Percentiles rank a stretch among this genome's conserved stretches.
These are phyloP conservation scores for Callinectes sapidus DNA, from an alignment of 2,888 invertebrate species.

Conservation along the genomic window DNA sequence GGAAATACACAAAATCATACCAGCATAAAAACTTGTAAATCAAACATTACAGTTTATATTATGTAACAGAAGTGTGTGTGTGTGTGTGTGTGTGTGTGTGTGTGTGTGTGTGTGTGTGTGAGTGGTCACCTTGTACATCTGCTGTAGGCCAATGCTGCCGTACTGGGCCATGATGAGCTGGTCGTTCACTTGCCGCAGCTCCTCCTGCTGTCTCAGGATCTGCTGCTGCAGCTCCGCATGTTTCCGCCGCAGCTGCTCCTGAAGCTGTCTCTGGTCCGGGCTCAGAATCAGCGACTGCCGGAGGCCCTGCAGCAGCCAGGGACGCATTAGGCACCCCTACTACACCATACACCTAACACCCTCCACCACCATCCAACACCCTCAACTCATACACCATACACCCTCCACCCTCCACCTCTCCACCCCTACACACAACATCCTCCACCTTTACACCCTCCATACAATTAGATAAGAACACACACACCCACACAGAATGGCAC, in stretches of 20 bases:
- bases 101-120: not conserved
- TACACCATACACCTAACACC: too few relatives aligned
- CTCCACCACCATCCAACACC: too few relatives aligned
- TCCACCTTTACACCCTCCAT: too few relatives aligned
- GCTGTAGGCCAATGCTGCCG: conserved; percentile 80
- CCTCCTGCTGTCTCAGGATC: conserved; percentile 90
- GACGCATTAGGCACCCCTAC: not conserved
- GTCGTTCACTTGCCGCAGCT: conserved; percentile 89
- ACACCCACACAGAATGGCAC: not conserved
- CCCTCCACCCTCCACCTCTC: too few relatives aligned
- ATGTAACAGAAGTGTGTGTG: not conserved
- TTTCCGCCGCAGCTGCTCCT: conserved; percentile 87
- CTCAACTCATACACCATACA: not conserved
- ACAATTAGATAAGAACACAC: not conserved
- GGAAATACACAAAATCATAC: too few relatives aligned
- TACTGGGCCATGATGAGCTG: conserved; percentile 88
- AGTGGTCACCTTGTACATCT: conserved; percentile 58
- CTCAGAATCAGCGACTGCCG: conserved; percentile 79
- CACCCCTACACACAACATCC: too few relatives aligned
- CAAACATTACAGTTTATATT: too few relatives aligned
- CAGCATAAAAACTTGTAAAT: too few relatives aligned
- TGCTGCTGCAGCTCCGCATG: conserved; percentile 90
- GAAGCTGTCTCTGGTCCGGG: conserved; percentile 79
- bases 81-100: conserved; percentile 25
- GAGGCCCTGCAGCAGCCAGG: conserved; percentile 57